Conservation (phyloP, 2,888 invertebrate species). For the Cephus spinipes region DNA sequence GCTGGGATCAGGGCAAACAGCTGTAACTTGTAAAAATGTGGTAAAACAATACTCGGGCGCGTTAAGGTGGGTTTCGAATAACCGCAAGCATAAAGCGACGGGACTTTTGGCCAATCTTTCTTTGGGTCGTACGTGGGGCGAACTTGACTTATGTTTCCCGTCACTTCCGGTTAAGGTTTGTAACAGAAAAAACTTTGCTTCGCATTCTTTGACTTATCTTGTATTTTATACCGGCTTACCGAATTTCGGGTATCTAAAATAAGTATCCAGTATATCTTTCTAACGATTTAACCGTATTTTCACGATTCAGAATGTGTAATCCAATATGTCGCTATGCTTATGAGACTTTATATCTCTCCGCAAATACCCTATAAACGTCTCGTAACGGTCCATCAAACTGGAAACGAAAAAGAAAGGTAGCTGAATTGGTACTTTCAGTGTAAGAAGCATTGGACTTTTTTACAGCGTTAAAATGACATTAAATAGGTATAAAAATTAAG, state of each 20-base stretch:
- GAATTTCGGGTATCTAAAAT: not conserved
- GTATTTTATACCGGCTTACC: not conserved
- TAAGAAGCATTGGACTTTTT: not conserved
- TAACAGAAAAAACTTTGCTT: not conserved
- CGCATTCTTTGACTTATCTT: not conserved
- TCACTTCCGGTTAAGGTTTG: not conserved
- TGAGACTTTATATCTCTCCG: not conserved
- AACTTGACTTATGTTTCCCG: constrained; percentile 28
- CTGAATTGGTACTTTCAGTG: not conserved
- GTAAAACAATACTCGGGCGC: constrained; percentile 38
- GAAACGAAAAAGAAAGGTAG: not conserved
- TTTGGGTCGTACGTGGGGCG: not conserved
- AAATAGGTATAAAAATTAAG: not conserved
- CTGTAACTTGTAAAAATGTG: constrained; percentile 34
- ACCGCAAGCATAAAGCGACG: not conserved
- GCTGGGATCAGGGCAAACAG: constrained; percentile 29
- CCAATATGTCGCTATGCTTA: constrained; percentile 1
- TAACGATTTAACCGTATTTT: not conserved
- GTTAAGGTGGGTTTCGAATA: constrained; percentile 20
- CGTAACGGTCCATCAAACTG: not conserved
- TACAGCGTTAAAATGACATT: not conserved
- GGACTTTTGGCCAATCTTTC: not conserved
- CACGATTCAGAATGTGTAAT: not conserved
- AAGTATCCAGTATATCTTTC: not conserved
- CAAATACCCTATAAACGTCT: constrained; percentile 1